Evolutionary conservation across 2,888 invertebrate species (phyloP).

Genomic region (Lycaena phlaeas): DNA sequence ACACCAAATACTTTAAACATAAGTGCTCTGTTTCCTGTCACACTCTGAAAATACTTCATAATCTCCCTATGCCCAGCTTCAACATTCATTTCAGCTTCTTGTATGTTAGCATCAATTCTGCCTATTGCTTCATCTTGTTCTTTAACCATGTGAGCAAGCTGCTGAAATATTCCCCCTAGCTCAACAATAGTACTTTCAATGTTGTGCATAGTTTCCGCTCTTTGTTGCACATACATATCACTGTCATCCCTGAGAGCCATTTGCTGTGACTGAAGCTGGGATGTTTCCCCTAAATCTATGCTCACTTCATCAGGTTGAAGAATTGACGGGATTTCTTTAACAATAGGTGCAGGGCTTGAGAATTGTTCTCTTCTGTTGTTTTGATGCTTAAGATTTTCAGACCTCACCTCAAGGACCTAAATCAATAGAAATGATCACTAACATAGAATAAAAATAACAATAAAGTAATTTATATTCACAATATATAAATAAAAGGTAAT

Average conservation of each 20-base stretch:
- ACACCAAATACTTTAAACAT: constrained; percentile 99
- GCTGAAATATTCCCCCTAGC: constrained; percentile 98
- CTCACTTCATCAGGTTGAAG: constrained; percentile 82
- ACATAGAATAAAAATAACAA: neutral
- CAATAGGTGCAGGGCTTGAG: constrained; percentile 57
- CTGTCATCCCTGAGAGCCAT: constrained; percentile 87
- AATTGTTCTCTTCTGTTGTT: constrained; percentile 94
- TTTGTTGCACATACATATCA: constrained; percentile 90
- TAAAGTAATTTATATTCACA: too few species aligned
- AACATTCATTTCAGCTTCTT: constrained; percentile 95
- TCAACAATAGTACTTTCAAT: constrained; percentile 99
- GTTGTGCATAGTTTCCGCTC: constrained; percentile 99
- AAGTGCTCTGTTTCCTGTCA: constrained; percentile 97
- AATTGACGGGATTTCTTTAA: constrained; percentile 54
- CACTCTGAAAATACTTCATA: constrained; percentile 96
- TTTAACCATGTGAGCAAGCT: constrained; percentile 96
- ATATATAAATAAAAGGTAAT: too few species aligned
- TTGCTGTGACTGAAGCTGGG: constrained; percentile 73
- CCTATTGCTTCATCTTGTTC: constrained; percentile 99
- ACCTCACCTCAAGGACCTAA: constrained; percentile 93
- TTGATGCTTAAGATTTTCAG: constrained; percentile 97
- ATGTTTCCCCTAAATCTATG: constrained; percentile 85
- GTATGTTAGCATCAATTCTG: constrained; percentile 97
- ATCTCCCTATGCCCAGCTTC: constrained; percentile 98
- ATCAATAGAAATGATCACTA: constrained; percentile 13